Evolutionary conservation across 1,140 invertebrate genomes (phyloP).

Genomic region (Aphelenchoides besseyi): DNA sequence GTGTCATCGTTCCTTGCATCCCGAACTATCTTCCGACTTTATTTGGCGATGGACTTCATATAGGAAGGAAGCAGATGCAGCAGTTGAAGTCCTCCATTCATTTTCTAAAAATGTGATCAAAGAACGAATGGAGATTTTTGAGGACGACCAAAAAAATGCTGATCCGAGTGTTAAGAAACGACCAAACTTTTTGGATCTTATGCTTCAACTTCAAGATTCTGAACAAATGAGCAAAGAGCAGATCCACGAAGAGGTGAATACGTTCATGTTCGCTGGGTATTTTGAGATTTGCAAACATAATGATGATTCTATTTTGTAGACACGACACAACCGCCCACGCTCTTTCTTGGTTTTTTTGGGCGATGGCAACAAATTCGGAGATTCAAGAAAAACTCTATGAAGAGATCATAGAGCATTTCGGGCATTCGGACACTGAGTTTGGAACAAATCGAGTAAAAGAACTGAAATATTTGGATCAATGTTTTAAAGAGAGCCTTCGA

Average conservation of each 20-base stretch:
- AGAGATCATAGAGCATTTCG: conserved; percentile 37
- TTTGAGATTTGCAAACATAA: background rate
- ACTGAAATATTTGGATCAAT: conserved; percentile 21
- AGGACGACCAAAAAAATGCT: conserved; percentile 5
- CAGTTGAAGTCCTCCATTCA: background rate
- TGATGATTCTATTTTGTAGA: conserved; percentile 32
- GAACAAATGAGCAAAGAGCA: conserved; percentile 76
- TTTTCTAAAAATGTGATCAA: conserved; percentile 23
- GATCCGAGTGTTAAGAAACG: conserved; percentile 30
- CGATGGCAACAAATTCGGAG: conserved; percentile 32
- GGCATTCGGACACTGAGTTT: conserved; percentile 21
- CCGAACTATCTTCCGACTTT: background rate
- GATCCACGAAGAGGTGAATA: conserved; percentile 81
- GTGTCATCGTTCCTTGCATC: background rate
- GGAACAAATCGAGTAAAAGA: background rate
- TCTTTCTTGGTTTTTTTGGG: conserved; percentile 36
- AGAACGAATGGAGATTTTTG: conserved; percentile 18
- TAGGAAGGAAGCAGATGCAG: background rate
- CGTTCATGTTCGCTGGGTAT: conserved; percentile 64
- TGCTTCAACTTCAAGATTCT: conserved; percentile 73
- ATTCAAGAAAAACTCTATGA: conserved; percentile 37
- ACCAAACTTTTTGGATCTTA: conserved; percentile 83
- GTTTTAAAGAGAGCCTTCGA: conserved; percentile 23
- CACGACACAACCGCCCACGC: conserved; percentile 42
- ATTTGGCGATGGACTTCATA: background rate